A percentile compares a stretch with the other conserved stretches of the same genome.
phyloP scores from a whole-genome alignment of 2,888 invertebrate genomes.

The Heliconius charithonia region DNA sequence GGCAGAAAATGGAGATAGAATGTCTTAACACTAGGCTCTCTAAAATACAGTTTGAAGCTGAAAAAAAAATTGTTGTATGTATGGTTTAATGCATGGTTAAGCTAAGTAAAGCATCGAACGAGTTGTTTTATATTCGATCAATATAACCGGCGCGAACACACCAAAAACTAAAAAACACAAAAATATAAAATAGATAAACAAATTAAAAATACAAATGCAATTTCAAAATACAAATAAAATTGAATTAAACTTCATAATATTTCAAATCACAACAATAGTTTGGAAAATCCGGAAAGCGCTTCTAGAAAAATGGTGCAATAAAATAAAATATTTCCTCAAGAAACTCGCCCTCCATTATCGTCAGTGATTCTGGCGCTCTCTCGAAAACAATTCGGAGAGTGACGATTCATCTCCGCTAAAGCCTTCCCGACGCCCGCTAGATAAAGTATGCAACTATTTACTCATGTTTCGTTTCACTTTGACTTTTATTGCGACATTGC shows the following conservation, averaged over 20 bases:
- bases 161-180: not conserved
- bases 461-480: conserved; percentile 51
- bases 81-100: not conserved
- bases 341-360: conserved; percentile 43
- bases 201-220: not conserved
- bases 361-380: conserved; percentile 45
- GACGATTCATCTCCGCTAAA: conserved; percentile 76
- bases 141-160: not conserved
- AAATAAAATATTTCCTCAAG: conserved; percentile 41
- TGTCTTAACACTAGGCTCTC: too few relatives aligned
- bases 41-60: too few relatives aligned
- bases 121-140: not conserved
- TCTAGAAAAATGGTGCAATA: conserved; percentile 41
- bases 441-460: conserved; percentile 74
- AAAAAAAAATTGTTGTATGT: too few relatives aligned
- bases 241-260: conserved; percentile 33
- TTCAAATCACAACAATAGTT: conserved; percentile 35
- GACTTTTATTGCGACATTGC: conserved; percentile 9
- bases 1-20: too few relatives aligned
- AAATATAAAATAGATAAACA: not conserved
- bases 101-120: not conserved
- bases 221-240: conserved; percentile 13
- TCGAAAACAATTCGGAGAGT: conserved; percentile 69
- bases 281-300: conserved; percentile 28
- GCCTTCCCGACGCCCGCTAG: conserved; percentile 57